These are phyloP conservation scores for Drosophila tristis DNA, from an alignment of 1,140 invertebrate species.

Conservation along the genomic window DNA sequence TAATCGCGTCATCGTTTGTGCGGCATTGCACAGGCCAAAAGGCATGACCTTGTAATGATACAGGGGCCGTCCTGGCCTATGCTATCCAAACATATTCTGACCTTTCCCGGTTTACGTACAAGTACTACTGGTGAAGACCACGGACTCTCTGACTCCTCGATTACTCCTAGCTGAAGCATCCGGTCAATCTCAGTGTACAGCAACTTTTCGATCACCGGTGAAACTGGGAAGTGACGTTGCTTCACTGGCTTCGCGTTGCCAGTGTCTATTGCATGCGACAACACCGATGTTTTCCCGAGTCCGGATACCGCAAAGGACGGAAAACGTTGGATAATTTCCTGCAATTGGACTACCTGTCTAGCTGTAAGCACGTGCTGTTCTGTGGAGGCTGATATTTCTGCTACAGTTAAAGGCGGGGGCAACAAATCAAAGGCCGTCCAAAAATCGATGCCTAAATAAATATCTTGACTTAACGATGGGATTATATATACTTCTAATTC, in stretches of 20 bases:
- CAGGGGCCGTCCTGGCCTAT: slow-evolving; percentile 16
- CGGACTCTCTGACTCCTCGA: slow-evolving; percentile 6
- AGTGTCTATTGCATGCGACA: not conserved
- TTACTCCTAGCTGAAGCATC: slow-evolving; percentile 4
- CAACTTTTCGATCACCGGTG: not conserved
- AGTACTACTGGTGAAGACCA: slow-evolving; percentile 41
- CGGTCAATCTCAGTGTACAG: slow-evolving; percentile 2
- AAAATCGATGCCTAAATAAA: no score
- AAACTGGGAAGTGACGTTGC: slow-evolving; percentile 6
- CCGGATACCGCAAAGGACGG: no score
- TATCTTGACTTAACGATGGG: no score
- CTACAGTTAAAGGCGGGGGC: no score
- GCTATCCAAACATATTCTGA: slow-evolving; percentile 68
- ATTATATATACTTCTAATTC: no score
- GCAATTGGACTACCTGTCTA: no score
- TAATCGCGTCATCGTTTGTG: not conserved
- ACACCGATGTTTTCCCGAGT: no score
- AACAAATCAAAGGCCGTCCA: no score
- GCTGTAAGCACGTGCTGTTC: no score
- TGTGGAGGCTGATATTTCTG: no score
- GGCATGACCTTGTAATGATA: not conserved
- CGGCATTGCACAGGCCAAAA: not conserved
- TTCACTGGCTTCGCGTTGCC: slow-evolving; percentile 3
- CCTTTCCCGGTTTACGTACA: slow-evolving; percentile 59
- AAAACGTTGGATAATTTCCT: no score